Conservation (phyloP, 1,140 invertebrate species). For the Vollenhovia emeryi region DNA sequence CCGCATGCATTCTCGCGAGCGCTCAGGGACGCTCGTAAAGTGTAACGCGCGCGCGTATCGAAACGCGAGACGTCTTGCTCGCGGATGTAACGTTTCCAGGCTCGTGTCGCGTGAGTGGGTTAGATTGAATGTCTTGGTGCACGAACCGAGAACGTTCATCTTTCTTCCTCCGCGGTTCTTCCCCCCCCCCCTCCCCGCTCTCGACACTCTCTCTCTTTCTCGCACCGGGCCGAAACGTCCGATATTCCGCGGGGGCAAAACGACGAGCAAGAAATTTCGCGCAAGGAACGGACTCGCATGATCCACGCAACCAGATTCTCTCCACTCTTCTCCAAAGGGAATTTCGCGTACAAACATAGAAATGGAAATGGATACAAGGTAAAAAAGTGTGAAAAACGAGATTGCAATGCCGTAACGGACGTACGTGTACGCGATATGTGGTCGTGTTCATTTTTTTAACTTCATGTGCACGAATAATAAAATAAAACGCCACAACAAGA, state of each 20-base stretch:
- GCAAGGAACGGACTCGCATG: not conserved
- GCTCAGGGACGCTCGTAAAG: slow-evolving; percentile 28
- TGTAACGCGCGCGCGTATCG: slow-evolving; percentile 34
- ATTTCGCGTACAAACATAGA: not conserved
- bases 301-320: not conserved
- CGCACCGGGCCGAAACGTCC: not conserved
- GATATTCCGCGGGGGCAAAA: not conserved
- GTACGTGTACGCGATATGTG: not conserved
- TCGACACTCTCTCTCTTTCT: not conserved
- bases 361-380: not conserved
- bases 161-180: no score
- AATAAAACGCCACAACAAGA: not conserved
- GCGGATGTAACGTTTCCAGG: slow-evolving; percentile 18
- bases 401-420: not conserved
- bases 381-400: not conserved
- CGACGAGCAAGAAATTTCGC: not conserved
- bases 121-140: slow-evolving; percentile 31
- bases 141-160: not conserved
- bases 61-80: slow-evolving; percentile 43
- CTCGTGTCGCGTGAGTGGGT: not conserved
- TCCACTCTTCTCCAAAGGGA: not conserved
- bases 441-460: not conserved
- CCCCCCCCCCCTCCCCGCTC: no score
- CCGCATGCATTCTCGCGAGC: slow-evolving; percentile 7
- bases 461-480: not conserved